Evolutionary conservation across 1,140 invertebrate species (phyloP).

Genomic region (Zophobas atratus): DNA sequence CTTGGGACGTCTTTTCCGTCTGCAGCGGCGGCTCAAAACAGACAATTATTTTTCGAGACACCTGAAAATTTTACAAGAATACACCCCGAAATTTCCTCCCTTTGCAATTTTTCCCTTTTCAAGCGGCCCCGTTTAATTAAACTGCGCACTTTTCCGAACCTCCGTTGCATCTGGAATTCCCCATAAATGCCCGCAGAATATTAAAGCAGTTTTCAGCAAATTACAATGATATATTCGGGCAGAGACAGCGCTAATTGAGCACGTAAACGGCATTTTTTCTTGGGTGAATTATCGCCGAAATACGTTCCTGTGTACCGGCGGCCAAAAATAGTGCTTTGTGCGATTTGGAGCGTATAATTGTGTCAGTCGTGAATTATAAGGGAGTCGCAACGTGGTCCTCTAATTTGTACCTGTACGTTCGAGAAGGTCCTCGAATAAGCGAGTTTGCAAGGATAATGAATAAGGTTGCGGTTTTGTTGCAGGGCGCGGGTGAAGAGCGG

Average conservation of each 20-base stretch:
- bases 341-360: constrained; percentile 39
- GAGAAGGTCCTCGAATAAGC: neutral
- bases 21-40: too few species aligned
- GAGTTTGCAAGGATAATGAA: constrained; percentile 32
- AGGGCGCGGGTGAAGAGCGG: constrained; percentile 91
- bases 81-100: too few species aligned
- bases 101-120: too few species aligned
- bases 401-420: constrained; percentile 25
- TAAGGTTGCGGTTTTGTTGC: constrained; percentile 62
- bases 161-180: too few species aligned
- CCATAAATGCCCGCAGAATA: neutral
- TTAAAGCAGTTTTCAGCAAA: constrained; percentile 1
- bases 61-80: too few species aligned
- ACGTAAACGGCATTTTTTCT: constrained; percentile 21
- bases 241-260: constrained; percentile 26
- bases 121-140: too few species aligned
- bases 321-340: constrained; percentile 35
- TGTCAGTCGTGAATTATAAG: constrained; percentile 20
- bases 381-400: constrained; percentile 15
- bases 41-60: too few species aligned
- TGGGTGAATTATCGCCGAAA: constrained; percentile 21
- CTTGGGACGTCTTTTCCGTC: too few species aligned
- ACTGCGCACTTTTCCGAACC: too few species aligned
- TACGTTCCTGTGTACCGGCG: constrained; percentile 5
- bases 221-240: constrained; percentile 19